Base-by-base conservation (phyloP, 53 echinoderm and acorn worm genomes). In the Antedon mediterranea region DNA sequence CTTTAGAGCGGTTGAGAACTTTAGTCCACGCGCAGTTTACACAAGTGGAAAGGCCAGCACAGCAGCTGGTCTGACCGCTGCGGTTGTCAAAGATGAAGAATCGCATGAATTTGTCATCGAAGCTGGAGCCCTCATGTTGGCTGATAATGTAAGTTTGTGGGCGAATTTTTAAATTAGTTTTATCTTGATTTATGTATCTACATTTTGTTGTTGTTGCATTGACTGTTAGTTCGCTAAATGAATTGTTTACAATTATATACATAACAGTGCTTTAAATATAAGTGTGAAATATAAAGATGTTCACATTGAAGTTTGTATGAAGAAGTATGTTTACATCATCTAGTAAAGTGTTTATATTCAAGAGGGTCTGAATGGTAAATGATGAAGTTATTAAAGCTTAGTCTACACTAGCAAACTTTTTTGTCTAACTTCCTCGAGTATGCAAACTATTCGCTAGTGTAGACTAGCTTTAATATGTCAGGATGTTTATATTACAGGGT, bases 31-130 rank as follows among this genome's bases (percentile, higher is more conserved):
- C 20, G 97, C 97, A 15, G 97, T 95, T 3, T 95, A 95, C 88
- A 95, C 97, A 34, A 89, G 91, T 71, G 97, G 97, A 31, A 95
- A 95, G 78, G 97, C 97, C 14, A 95, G 97, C 73, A 87, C 89
- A 31, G 97, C 97, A 23, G 97, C 97, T 31, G 97, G 97, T 89
- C 80, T 95, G 33, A 95, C 97, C 8, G 97, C 97, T 37, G 97
- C 97, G 26, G 97, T 95, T 0, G 91, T 95, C 76, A 91, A 81
- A 73, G 91, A 91, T 86, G 91, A 95, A 79, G 91, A 95, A 74
- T 89, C 97, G 7, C 80, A 88, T 74, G 97, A 95, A 81, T 95
- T 95, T 88, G 97, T 95, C 79, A 95, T 95, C 71, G 97, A 95
- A 43, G 97, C 97, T 28, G 97, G 97, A 18, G 97, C 97, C 43